Evolutionary conservation across 1,140 invertebrate genomes (phyloP).

Genomic region (Polypedilum pembai): DNA sequence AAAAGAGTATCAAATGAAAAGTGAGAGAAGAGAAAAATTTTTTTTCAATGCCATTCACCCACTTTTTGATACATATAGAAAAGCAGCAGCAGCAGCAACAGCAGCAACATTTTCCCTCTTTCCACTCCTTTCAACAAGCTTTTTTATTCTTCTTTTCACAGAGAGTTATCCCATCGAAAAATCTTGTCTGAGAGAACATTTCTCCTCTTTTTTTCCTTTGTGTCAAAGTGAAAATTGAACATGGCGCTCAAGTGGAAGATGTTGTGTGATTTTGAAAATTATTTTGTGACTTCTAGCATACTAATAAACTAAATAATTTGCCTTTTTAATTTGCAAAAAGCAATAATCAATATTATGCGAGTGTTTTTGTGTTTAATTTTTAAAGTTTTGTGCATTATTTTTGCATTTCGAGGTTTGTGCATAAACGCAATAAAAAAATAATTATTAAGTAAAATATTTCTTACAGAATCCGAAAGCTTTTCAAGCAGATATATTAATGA

Average conservation of each 20-base stretch:
- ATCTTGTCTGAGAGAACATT: neutral
- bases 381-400: constrained; percentile 22
- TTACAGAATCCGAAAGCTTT: neutral
- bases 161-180: neutral
- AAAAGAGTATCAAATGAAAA: neutral
- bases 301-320: neutral
- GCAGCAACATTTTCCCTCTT: no score
- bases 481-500: constrained; percentile 11
- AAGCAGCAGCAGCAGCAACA: no score
- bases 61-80: neutral
- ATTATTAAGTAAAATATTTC: neutral
- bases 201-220: neutral
- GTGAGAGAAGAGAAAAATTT: neutral
- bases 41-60: neutral
- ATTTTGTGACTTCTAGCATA: neutral
- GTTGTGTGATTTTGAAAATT: constrained; percentile 19
- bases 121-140: neutral
- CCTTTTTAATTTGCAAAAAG: constrained; percentile 21
- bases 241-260: neutral
- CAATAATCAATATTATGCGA: neutral
- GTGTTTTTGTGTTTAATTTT: constrained; percentile 6
- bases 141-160: neutral
- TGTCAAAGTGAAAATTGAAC: constrained; percentile 22
- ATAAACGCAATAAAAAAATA: neutral
- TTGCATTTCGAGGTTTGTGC: neutral